Conservation (phyloP, 2,113 vertebrate genomes). For the Cettia cetti region DNA sequence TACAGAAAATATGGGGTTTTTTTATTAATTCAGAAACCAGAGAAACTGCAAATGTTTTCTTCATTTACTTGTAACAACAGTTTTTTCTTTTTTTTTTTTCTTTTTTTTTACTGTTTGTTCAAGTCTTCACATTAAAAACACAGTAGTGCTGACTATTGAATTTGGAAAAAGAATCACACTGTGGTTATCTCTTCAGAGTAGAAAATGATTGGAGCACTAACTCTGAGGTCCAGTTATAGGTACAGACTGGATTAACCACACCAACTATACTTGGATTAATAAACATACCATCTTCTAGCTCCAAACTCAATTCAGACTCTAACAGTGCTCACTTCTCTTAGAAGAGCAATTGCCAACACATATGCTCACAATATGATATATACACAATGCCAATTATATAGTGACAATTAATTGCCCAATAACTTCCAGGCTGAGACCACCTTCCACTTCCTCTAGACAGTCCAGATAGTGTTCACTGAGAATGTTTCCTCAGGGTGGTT, state of each 20-base stretch:
- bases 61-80: neutral
- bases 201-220: neutral
- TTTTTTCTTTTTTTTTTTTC: too few relatives aligned
- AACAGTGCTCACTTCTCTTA: neutral
- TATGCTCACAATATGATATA: accelerated
- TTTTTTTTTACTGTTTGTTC: neutral
- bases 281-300: neutral
- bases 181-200: neutral
- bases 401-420: neutral
- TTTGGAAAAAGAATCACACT: neutral
- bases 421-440: neutral
- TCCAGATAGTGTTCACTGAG: neutral
- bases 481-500: neutral
- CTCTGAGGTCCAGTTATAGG: neutral
- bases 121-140: neutral
- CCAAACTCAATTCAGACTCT: neutral
- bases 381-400: neutral
- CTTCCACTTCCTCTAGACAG: neutral
- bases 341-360: neutral
- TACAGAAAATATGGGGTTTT: accelerated
- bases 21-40: neutral
- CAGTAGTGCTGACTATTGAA: neutral
- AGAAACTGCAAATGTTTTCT: neutral
- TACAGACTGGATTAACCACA: neutral
- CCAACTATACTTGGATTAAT: neutral